Conservation (phyloP, 2,113 vertebrate species). For the Ammodramus savannarum region DNA sequence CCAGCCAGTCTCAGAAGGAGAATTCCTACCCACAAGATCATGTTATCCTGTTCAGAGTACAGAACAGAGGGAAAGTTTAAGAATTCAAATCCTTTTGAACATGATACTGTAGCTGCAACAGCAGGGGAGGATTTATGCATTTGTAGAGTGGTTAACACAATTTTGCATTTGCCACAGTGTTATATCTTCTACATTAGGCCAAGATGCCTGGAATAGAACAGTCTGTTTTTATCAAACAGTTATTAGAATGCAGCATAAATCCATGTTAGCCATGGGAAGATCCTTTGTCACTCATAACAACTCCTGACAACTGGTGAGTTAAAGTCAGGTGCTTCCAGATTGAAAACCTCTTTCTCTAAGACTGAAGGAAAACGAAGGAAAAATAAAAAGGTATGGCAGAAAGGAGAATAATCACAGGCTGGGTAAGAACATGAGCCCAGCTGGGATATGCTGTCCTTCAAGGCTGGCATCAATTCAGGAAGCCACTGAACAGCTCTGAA, state of each 20-base stretch:
- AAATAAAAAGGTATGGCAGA: not conserved
- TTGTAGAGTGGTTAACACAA: conserved; percentile 15
- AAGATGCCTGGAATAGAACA: not conserved
- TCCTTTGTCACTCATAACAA: not conserved
- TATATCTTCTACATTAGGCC: not conserved
- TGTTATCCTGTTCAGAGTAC: conserved; percentile 51
- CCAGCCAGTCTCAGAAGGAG: conserved; percentile 55
- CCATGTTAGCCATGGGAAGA: not conserved
- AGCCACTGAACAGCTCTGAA: not conserved
- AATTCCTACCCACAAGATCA: conserved; percentile 57
- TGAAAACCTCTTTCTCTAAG: not conserved
- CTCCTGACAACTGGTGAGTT: not conserved
- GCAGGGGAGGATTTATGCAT: conserved; percentile 43
- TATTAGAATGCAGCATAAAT: not conserved
- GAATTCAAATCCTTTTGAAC: conserved; percentile 55
- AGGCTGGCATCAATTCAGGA: not conserved
- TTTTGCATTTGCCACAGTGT: not conserved
- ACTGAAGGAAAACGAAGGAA: not conserved
- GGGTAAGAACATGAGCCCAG: not conserved
- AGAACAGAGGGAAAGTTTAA: conserved; percentile 53
- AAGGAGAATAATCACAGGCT: not conserved
- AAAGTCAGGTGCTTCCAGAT: not conserved
- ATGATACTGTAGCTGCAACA: conserved; percentile 32
- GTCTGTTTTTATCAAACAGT: not conserved
- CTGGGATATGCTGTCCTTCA: not conserved